Percentiles rank a stretch among this genome's conserved stretches.
These are phyloP conservation scores for Monochamus alternatus DNA, from an alignment of 2,888 invertebrate genomes.

Conservation along the genomic window DNA sequence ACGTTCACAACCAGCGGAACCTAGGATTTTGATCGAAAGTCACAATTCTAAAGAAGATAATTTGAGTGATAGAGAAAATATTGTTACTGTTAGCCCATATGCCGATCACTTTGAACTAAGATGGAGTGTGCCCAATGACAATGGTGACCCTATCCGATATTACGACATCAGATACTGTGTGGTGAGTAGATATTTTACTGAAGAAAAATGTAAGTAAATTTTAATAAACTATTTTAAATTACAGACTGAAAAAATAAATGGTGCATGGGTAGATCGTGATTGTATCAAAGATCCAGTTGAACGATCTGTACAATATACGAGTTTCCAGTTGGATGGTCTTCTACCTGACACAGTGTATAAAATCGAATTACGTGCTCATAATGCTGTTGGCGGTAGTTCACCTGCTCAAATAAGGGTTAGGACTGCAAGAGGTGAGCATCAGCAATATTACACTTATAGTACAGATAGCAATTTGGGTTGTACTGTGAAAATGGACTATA, in stretches of 20 bases:
- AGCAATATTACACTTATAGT: slow-evolving; percentile 58
- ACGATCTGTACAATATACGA: slow-evolving; percentile 77
- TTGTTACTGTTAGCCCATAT: slow-evolving; percentile 76
- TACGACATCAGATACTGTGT: slow-evolving; percentile 88
- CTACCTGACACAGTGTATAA: slow-evolving; percentile 87
- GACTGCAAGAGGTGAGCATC: slow-evolving; percentile 88
- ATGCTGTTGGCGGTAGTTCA: slow-evolving; percentile 86
- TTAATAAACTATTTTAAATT: slow-evolving; percentile 36
- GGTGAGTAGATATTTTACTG: slow-evolving; percentile 72
- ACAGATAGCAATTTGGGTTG: slow-evolving; percentile 44
- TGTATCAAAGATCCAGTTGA: slow-evolving; percentile 76
- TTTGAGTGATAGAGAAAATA: slow-evolving; percentile 70
- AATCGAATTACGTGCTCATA: slow-evolving; percentile 89
- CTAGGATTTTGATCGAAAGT: slow-evolving; percentile 75
- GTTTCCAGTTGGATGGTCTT: slow-evolving; percentile 80
- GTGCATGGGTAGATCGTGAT: slow-evolving; percentile 76
- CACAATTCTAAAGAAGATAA: slow-evolving; percentile 63
- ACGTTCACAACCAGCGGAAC: slow-evolving; percentile 84
- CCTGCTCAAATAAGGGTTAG: slow-evolving; percentile 86
- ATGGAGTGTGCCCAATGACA: slow-evolving; percentile 91
- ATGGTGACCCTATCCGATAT: slow-evolving; percentile 90
- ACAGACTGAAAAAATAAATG: slow-evolving; percentile 80
- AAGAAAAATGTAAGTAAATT: neutral
- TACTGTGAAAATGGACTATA: slow-evolving; percentile 33
- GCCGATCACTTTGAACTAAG: slow-evolving; percentile 86